Conservation (phyloP, 2,113 vertebrate species). For the Archocentrus centrarchus region DNA sequence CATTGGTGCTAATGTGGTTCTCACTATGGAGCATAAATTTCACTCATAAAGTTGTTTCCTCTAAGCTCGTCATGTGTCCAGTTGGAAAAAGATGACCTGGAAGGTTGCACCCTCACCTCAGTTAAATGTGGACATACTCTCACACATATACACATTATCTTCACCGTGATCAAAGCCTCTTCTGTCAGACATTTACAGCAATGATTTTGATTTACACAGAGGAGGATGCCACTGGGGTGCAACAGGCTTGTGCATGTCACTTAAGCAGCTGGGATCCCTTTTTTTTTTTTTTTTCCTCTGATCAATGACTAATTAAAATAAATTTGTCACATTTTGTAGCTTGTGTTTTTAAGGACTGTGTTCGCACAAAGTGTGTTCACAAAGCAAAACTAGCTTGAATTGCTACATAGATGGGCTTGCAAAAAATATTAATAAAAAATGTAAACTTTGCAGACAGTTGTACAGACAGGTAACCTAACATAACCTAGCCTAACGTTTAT, state of each 20-base stretch:
- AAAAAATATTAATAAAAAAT: neutral
- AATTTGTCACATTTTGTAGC: neutral
- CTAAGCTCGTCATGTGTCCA: neutral
- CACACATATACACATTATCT: neutral
- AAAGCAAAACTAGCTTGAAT: neutral
- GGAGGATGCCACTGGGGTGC: conserved; percentile 46
- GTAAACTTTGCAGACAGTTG: no score
- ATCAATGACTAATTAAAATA: neutral
- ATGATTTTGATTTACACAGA: conserved; percentile 61
- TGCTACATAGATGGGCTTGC: neutral
- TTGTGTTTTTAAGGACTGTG: neutral
- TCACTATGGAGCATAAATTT: neutral
- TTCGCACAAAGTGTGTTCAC: neutral
- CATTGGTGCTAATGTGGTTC: neutral
- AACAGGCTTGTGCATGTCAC: conserved; percentile 30
- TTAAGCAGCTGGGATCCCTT: conserved; percentile 1
- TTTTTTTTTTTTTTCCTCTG: neutral
- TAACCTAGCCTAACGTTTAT: neutral
- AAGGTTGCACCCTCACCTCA: conserved; percentile 3
- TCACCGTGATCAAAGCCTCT: conserved; percentile 54
- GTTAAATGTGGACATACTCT: conserved; percentile 22
- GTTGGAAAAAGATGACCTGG: conserved; percentile 29
- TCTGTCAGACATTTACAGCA: conserved; percentile 49
- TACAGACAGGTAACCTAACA: neutral
- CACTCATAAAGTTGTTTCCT: neutral